phyloP scores from a whole-genome alignment of 2,113 vertebrate species.

The Trachemys scripta region DNA sequence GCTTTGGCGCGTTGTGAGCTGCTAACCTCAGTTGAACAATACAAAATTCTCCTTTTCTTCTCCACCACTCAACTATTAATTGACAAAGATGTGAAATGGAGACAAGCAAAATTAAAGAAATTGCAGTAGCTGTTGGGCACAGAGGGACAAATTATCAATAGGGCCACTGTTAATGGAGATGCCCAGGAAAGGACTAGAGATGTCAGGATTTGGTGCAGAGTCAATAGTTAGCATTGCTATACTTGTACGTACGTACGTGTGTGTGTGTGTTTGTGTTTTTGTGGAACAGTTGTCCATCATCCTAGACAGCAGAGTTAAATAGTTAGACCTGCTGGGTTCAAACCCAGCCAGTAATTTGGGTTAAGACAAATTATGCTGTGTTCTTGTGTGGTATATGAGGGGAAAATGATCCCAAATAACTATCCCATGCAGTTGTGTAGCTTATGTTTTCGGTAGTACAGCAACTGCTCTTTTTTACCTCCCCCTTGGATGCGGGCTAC shows the following conservation, averaged over 20 bases:
- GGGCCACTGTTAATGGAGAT: too few species aligned
- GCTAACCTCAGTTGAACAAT: background rate
- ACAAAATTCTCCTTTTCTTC: background rate
- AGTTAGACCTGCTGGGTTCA: too few species aligned
- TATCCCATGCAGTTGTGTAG: background rate
- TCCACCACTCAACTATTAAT: background rate
- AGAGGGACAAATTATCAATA: background rate
- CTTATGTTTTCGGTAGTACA: background rate
- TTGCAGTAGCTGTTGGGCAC: background rate
- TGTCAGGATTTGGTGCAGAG: too few species aligned
- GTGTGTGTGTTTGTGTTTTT: too few species aligned
- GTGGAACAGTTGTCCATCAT: too few species aligned
- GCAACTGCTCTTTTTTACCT: background rate
- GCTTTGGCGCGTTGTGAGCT: too few species aligned
- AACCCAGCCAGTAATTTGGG: background rate
- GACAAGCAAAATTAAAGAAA: too few species aligned
- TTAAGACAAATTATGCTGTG: background rate
- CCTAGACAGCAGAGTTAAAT: too few species aligned
- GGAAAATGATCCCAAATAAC: too few species aligned
- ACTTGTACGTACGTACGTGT: too few species aligned
- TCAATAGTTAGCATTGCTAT: too few species aligned
- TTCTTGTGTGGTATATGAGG: background rate
- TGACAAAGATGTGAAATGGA: background rate
- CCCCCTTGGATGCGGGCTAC: background rate
- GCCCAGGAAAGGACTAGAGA: too few species aligned